Conservation (phyloP, 2,113 vertebrate species). For the Ptyas mucosa region DNA sequence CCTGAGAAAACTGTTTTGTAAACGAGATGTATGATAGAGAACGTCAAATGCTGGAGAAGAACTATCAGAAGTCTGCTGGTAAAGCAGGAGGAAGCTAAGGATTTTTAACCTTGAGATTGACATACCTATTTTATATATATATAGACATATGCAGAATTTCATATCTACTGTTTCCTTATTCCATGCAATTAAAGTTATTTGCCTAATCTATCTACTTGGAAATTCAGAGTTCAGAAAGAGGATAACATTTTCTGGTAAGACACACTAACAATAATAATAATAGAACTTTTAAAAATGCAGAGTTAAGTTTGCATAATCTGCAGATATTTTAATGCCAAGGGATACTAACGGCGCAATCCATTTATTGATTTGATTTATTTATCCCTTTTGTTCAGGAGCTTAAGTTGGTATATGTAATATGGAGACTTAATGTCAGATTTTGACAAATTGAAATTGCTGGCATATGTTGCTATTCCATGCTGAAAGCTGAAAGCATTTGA, state of each 20-base stretch:
- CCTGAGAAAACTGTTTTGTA: not conserved
- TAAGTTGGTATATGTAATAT: not conserved
- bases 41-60: not conserved
- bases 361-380: not conserved
- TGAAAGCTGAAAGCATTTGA: rapidly evolving
- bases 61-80: not conserved
- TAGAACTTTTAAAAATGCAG: not conserved
- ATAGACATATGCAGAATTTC: not conserved
- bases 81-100: not conserved
- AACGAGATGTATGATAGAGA: not conserved
- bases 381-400: not conserved
- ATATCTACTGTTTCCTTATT: not conserved
- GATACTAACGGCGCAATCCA: not conserved
- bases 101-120: not conserved
- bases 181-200: not conserved
- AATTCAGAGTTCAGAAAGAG: not conserved
- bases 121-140: not conserved
- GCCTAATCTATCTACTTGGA: not conserved
- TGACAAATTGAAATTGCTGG: not conserved
- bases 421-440: not conserved
- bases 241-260: not conserved
- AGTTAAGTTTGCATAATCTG: not conserved
- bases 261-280: not conserved
- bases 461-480: not conserved
- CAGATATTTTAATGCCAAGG: not conserved